A percentile compares a stretch with the other conserved stretches of the same genome.
Evolutionary conservation across 2,888 invertebrate species (phyloP).

Genomic region (Synergus gifuensis): DNA sequence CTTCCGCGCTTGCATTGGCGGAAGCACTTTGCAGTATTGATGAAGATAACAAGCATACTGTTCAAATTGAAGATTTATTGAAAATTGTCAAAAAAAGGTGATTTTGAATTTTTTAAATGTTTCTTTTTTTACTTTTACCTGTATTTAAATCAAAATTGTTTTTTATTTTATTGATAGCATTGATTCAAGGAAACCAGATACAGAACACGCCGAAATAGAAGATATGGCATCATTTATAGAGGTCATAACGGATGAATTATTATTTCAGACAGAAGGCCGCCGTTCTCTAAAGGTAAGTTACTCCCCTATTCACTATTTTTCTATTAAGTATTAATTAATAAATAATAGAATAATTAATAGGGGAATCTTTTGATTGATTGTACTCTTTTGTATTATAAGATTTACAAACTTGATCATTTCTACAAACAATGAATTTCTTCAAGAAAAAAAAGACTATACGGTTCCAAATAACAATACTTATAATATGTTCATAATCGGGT

Average conservation of each 20-base stretch:
- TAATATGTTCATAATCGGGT: too few relatives aligned
- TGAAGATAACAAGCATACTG: constrained; percentile 88
- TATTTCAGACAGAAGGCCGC: constrained; percentile 73
- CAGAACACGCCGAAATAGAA: constrained; percentile 55
- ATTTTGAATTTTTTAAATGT: constrained; percentile 35
- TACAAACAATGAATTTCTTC: neutral
- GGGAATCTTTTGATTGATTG: too few relatives aligned
- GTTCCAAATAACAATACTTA: too few relatives aligned
- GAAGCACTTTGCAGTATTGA: constrained; percentile 90
- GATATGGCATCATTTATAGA: constrained; percentile 67
- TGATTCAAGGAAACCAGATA: constrained; percentile 44
- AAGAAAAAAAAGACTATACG: neutral
- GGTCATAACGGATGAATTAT: constrained; percentile 72
- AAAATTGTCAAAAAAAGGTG: constrained; percentile 67
- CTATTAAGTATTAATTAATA: neutral
- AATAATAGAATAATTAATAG: neutral
- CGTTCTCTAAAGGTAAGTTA: constrained; percentile 73
- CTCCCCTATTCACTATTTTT: neutral
- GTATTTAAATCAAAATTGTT: constrained; percentile 47
- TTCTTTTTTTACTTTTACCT: constrained; percentile 21
- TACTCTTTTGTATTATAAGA: too few relatives aligned
- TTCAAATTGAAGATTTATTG: constrained; percentile 84
- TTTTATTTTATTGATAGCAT: constrained; percentile 31
- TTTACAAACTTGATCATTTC: too few relatives aligned
- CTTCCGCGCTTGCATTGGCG: constrained; percentile 83